Evolutionary conservation across 2,888 invertebrate species (phyloP).

Genomic region (Syritta pipiens): DNA sequence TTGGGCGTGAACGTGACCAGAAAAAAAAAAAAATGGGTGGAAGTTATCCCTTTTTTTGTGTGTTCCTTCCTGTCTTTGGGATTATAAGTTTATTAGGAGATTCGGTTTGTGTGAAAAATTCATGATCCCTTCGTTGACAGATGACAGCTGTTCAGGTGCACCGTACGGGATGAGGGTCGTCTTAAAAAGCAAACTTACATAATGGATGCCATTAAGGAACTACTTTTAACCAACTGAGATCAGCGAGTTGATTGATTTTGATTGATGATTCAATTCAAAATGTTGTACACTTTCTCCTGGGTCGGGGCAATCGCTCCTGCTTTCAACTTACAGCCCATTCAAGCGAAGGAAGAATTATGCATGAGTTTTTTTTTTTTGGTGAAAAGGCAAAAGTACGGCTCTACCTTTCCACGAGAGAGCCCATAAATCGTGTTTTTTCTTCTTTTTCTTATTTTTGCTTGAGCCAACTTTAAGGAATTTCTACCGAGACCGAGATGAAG

Average conservation of each 20-base stretch:
- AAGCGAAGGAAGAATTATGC: too few relatives aligned
- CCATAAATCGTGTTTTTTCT: background rate
- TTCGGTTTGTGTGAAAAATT: too few relatives aligned
- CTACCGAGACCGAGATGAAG: too few relatives aligned
- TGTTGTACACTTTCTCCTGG: background rate
- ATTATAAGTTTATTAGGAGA: too few relatives aligned
- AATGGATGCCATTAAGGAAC: background rate
- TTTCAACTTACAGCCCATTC: background rate
- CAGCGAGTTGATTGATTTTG: conserved; percentile 23
- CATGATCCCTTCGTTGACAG: background rate
- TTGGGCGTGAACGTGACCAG: conserved; percentile 18
- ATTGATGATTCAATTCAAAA: conserved; percentile 33
- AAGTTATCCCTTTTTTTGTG: too few relatives aligned
- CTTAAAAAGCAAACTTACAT: background rate
- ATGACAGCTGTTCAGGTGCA: too few relatives aligned
- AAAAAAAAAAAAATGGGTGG: background rate
- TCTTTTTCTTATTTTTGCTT: too few relatives aligned
- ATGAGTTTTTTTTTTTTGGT: conserved; percentile 7
- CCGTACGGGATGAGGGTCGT: too few relatives aligned
- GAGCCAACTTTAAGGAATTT: too few relatives aligned
- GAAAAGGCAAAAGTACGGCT: background rate
- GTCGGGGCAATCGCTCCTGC: background rate
- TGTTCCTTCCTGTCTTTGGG: too few relatives aligned
- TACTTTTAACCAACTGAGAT: conserved; percentile 1
- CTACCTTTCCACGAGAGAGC: background rate